phyloP scores from a whole-genome alignment of 1,140 invertebrate species.

The Camponotus vicinus region DNA sequence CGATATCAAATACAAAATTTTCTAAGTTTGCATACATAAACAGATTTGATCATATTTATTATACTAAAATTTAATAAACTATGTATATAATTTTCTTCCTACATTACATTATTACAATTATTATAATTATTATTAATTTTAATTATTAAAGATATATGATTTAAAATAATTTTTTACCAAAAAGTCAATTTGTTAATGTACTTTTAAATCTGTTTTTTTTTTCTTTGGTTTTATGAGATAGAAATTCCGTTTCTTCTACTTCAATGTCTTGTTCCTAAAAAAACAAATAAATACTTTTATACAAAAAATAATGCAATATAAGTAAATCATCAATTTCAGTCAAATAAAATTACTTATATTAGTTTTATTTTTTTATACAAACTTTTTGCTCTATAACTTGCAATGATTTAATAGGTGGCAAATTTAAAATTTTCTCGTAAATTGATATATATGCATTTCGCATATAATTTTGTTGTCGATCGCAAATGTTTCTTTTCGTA shows the following conservation, averaged over 20 bases:
- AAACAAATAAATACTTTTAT: slow-evolving; percentile 41
- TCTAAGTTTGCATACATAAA: neutral
- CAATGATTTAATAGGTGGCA: slow-evolving; percentile 30
- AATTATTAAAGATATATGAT: neutral
- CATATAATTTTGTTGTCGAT: slow-evolving; percentile 73
- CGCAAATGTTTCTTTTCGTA: slow-evolving; percentile 77
- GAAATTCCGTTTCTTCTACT: neutral
- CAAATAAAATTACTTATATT: neutral
- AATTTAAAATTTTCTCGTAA: slow-evolving; percentile 70
- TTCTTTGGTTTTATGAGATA: neutral
- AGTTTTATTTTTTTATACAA: neutral
- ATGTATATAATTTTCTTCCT: neutral
- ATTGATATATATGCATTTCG: slow-evolving; percentile 66
- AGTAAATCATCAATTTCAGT: neutral
- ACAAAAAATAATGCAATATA: neutral
- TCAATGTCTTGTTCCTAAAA: slow-evolving; percentile 42
- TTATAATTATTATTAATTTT: slow-evolving; percentile 3
- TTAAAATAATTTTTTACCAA: neutral
- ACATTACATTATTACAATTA: slow-evolving; percentile 8
- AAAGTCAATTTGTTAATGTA: neutral
- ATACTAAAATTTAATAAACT: neutral
- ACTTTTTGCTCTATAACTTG: neutral
- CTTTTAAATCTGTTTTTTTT: neutral
- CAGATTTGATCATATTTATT: neutral
- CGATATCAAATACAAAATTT: no score